These are phyloP conservation scores for Eurystomus glaucurus DNA, from an alignment of 2,797 vertebrate species.

Conservation along the genomic window DNA sequence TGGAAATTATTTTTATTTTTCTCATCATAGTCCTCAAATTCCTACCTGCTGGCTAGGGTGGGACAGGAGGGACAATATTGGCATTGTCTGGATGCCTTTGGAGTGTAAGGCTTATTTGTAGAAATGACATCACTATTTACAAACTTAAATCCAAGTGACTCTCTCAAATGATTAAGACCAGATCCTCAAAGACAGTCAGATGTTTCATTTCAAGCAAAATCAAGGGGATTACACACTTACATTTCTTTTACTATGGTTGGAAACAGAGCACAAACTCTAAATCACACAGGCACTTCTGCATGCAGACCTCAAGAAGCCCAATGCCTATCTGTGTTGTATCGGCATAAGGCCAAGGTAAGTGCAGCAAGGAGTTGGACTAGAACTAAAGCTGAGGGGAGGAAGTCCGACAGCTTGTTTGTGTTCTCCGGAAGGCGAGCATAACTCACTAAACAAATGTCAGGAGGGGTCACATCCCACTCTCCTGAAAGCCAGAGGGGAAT, in stretches of 20 bases:
- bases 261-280: neutral
- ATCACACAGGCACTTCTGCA: neutral
- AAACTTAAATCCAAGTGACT: neutral
- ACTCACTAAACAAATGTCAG: slow-evolving; percentile 74
- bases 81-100: neutral
- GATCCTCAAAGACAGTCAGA: neutral
- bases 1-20: slow-evolving; percentile 1
- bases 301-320: neutral
- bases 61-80: neutral
- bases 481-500: slow-evolving; percentile 28
- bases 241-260: neutral
- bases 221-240: neutral
- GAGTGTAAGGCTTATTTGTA: neutral
- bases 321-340: fast-evolving
- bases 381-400: slow-evolving; percentile 11
- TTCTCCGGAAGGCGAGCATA: slow-evolving; percentile 59
- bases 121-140: neutral
- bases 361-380: neutral
- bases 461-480: slow-evolving; percentile 45
- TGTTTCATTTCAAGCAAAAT: neutral
- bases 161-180: neutral
- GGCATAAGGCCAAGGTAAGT: neutral
- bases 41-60: neutral
- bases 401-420: slow-evolving; percentile 64
- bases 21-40: neutral